Evolutionary conservation across 1,140 invertebrate genomes (phyloP).

Genomic region (Danaus plexippus): DNA sequence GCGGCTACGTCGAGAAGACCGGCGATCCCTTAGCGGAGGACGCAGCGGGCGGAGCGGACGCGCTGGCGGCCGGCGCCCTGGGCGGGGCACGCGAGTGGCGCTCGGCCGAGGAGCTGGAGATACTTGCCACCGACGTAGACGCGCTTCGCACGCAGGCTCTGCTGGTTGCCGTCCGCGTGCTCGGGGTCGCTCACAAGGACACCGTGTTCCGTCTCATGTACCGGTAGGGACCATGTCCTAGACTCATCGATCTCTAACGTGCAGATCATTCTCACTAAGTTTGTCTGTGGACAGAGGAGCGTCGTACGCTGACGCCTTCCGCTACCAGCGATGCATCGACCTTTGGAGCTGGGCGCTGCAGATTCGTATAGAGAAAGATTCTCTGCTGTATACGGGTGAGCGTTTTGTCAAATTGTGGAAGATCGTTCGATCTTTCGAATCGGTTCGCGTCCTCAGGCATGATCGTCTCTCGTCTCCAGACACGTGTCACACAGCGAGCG

Average conservation of each 20-base stretch:
- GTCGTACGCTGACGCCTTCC: constrained; percentile 87
- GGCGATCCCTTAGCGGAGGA: constrained; percentile 46
- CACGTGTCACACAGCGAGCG: constrained; percentile 84
- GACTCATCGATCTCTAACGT: background rate
- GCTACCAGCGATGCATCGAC: constrained; percentile 88
- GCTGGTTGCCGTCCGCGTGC: constrained; percentile 85
- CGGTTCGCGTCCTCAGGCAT: background rate
- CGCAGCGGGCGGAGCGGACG: constrained; percentile 45
- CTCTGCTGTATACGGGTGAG: constrained; percentile 73
- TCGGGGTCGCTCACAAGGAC: constrained; percentile 87
- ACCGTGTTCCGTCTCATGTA: constrained; percentile 82
- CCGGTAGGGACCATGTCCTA: constrained; percentile 27
- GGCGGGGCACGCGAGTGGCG: constrained; percentile 79
- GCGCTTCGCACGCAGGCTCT: constrained; percentile 86
- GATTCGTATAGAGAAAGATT: constrained; percentile 84
- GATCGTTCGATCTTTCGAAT: no score
- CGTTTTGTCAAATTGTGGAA: background rate
- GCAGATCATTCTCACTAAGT: background rate
- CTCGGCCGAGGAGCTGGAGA: constrained; percentile 79
- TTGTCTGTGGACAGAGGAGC: constrained; percentile 76
- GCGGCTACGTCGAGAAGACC: constrained; percentile 29
- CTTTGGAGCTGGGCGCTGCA: constrained; percentile 87
- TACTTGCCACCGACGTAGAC: constrained; percentile 78
- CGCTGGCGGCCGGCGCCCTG: constrained; percentile 74
- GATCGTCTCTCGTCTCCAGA: constrained; percentile 63